Conservation (phyloP, 2,113 vertebrate genomes). For the Urocolius indicus region DNA sequence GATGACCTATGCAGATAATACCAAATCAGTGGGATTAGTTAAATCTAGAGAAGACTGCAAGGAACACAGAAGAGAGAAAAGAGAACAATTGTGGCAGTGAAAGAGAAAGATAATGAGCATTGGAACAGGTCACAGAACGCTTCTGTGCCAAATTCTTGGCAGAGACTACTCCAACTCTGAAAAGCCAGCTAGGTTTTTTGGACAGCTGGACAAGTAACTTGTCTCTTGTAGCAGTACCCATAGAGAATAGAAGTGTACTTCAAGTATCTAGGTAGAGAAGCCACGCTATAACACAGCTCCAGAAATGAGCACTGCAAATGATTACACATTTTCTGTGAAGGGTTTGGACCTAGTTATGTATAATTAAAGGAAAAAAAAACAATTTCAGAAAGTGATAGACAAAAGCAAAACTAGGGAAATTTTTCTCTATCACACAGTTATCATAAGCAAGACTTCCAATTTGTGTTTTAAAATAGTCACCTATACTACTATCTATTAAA, state of each 20-base stretch:
- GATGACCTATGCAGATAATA: neutral
- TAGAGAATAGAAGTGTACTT: neutral
- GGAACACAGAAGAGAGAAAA: neutral
- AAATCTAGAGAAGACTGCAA: neutral
- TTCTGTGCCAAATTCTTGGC: neutral
- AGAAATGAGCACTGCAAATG: neutral
- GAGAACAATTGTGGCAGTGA: neutral
- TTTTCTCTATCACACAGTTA: neutral
- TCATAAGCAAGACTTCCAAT: neutral
- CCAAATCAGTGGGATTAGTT: neutral
- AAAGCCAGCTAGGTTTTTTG: neutral
- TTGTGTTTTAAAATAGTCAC: neutral
- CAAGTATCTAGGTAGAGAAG: neutral
- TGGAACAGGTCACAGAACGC: neutral
- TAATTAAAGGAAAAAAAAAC: too few species aligned
- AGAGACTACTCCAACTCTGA: neutral
- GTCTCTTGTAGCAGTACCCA: neutral
- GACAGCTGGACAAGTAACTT: neutral
- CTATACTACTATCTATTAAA: neutral
- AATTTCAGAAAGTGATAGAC: neutral
- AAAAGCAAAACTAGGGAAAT: neutral
- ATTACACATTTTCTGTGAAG: neutral
- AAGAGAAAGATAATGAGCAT: neutral
- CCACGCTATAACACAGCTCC: neutral
- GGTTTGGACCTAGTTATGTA: too few species aligned